phyloP scores from a whole-genome alignment of 2,888 invertebrate genomes.

The Synanthedon tipuliformis region DNA sequence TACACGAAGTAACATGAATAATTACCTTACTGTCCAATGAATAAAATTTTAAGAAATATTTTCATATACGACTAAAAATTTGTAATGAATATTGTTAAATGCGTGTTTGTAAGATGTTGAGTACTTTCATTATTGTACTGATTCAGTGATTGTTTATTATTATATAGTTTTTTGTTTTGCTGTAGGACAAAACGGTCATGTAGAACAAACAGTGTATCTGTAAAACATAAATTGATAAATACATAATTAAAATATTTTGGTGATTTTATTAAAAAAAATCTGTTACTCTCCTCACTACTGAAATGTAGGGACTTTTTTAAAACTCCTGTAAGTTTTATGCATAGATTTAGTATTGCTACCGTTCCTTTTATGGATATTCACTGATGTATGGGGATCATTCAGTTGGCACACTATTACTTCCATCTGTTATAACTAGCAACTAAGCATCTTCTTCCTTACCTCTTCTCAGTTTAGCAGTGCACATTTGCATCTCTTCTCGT shows the following conservation, averaged over 20 bases:
- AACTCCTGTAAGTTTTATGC: too few relatives aligned
- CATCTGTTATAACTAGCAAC: too few relatives aligned
- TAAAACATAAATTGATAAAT: constrained; percentile 57
- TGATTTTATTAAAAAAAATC: background rate
- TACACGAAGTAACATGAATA: background rate
- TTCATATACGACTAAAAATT: background rate
- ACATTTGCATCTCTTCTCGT: too few relatives aligned
- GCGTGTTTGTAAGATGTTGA: constrained; percentile 2
- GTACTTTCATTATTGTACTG: constrained; percentile 14
- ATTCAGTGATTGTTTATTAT: constrained; percentile 27
- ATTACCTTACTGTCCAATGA: background rate
- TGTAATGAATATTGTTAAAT: background rate
- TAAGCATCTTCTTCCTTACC: too few relatives aligned
- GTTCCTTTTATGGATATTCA: too few relatives aligned
- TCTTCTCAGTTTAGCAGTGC: too few relatives aligned
- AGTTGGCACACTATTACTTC: too few relatives aligned
- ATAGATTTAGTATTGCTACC: too few relatives aligned
- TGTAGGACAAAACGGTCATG: constrained; percentile 40
- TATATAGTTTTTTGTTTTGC: constrained; percentile 30
- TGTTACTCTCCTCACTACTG: background rate
- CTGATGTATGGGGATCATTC: too few relatives aligned
- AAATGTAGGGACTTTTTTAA: background rate
- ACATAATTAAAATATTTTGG: constrained; percentile 28
- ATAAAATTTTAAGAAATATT: background rate
- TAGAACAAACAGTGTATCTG: constrained; percentile 54